Evolutionary conservation across 2,113 vertebrate species (phyloP), one percentile per base, ranked within the genome.

Genomic region (Pampusana beccarii): DNA sequence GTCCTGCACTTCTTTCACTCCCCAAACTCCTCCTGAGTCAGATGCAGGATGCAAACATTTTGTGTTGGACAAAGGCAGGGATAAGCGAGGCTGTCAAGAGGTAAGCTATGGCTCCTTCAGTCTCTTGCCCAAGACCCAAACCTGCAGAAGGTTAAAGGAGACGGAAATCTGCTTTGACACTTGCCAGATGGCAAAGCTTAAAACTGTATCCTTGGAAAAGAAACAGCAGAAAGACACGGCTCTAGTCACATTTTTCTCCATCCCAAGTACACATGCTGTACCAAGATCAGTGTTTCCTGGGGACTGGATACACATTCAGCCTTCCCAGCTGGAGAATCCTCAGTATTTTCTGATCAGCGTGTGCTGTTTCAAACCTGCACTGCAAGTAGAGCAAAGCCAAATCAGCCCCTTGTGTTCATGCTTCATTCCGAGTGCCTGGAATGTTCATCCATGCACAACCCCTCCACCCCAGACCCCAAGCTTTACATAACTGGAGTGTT

Each of bases 381-480:
- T 48, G 82, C 33, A 72, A 72, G 29, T 1, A 80, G 10, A 57
- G 40, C 31, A 91, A 58, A 86, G 77, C 31, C 65, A 82, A 57
- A 82, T 3, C 40, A 75, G 21, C 21, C 40, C 28, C 57, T 69
- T 46, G 13, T 26, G 57, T 57, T 61, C 44, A 31, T 29, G 40
- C 19, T 74, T 75, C 18, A 16, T 56, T 77, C 36, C 66, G 65
- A 87, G 54, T 58, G 24, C 44, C 40, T 65, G 34, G n/a, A 75
- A 19, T n/a, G 26, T 17, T 21, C 31, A 31, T 40, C 29, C 38
- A 65, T 2, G 17, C 3, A 1, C 2, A 6, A 7, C 10, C 6
- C 21, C 40, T 8, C 11, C 10, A 25, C 3, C 11, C n/a, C 31
- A 14, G 57, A 4, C 3, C 10, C 18, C 20, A 48, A 33, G 15